Evolutionary conservation across 1,140 invertebrate genomes (phyloP).

Genomic region (Leptonema lineaticorne): DNA sequence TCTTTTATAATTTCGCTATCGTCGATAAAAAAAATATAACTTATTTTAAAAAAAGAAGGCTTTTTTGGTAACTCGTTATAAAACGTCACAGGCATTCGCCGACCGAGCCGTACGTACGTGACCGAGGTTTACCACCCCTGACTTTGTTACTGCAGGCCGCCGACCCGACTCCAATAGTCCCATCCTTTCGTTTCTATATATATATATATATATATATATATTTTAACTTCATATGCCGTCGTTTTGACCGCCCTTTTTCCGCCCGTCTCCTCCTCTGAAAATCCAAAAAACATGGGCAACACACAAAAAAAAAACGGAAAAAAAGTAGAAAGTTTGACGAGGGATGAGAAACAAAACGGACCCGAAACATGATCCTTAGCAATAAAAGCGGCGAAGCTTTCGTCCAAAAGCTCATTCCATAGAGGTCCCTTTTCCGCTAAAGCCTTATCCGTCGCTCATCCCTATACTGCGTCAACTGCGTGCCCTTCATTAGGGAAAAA

Average conservation of each 20-base stretch:
- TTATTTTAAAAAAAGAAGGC: too few species aligned
- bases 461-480: slow-evolving; percentile 1
- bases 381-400: slow-evolving; percentile 7
- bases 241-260: background rate
- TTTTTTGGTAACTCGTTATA: background rate
- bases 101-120: background rate
- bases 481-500: slow-evolving; percentile 39
- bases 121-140: background rate
- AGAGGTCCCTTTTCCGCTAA: background rate
- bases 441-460: background rate
- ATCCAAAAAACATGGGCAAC: too few species aligned
- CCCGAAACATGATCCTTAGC: slow-evolving; percentile 24
- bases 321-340: slow-evolving; percentile 13
- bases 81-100: slow-evolving; percentile 10
- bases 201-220: background rate
- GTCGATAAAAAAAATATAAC: too few species aligned
- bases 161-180: background rate
- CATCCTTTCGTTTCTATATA: too few species aligned
- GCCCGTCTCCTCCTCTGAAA: too few species aligned
- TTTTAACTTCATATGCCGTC: too few species aligned
- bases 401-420: background rate
- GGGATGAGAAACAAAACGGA: slow-evolving; percentile 23
- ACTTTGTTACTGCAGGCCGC: background rate
- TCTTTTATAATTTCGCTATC: too few species aligned
- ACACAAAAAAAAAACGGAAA: background rate